phyloP scores from a whole-genome alignment of 2,113 vertebrate species.

The Callocephalon fimbriatum region DNA sequence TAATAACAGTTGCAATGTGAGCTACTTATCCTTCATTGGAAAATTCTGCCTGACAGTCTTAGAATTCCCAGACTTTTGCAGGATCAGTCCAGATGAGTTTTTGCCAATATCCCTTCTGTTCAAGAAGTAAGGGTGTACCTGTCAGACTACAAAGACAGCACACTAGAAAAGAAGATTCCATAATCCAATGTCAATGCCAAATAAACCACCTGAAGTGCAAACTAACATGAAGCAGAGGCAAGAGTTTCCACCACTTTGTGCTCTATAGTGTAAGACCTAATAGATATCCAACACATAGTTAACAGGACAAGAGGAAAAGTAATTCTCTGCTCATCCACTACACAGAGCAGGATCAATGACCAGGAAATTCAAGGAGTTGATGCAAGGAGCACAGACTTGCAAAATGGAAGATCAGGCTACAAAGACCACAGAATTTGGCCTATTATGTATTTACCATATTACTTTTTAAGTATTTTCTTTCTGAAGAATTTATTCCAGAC shows the following conservation, averaged over 20 bases:
- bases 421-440: not conserved
- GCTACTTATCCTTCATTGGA: not conserved
- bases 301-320: constrained; percentile 29
- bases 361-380: constrained; percentile 17
- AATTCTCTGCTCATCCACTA: not conserved
- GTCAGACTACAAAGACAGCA: not conserved
- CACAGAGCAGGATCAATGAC: not conserved
- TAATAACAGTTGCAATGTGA: not conserved
- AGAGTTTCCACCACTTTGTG: not conserved
- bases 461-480: not conserved
- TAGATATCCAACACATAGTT: not conserved
- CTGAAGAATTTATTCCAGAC: not conserved
- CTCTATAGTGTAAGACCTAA: not conserved
- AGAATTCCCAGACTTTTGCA: not conserved
- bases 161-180: not conserved
- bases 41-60: not conserved
- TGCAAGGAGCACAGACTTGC: not conserved
- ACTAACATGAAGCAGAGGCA: not conserved
- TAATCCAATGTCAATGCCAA: not conserved
- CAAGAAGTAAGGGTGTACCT: not conserved
- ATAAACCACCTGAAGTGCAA: not conserved
- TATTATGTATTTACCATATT: not conserved
- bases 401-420: not conserved
- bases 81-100: not conserved
- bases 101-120: not conserved